Evolutionary conservation across 2,888 invertebrate species (phyloP), one percentile per base, ranked within the genome.

Genomic region (Drosophila rellima): DNA sequence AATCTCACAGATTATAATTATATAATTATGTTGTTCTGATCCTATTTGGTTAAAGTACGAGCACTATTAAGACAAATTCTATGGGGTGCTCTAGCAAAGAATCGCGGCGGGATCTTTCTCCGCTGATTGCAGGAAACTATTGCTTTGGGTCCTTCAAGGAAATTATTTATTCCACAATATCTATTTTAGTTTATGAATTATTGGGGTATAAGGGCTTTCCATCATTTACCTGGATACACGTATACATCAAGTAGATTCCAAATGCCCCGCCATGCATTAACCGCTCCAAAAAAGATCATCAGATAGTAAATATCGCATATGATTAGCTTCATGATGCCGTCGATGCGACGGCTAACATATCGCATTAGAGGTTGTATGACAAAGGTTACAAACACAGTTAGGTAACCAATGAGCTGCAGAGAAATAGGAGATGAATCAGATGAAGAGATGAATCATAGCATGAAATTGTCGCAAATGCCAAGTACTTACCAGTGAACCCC

Each of bases 181-280:
- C 1, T 26, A 4, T 26, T 26, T 7, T 26, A 26, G 6, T 26
- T 26, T 7, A 26, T 0, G 7, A 7, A 26, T 26, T 26, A 26
- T 26, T 26, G 7, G 7, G 6, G 37, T 15, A 51, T 15, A 15
- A 15, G 7, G 15, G 11, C 7, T 7, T n/a, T 15, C 6, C 10
- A 26, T n/a, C 0, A 15, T 8, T 52, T 52, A 96, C 96, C 95
- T 92, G 96, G 96, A 78, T 96, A 94, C 72, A 97, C 94, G 92
- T 96, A 96, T 37, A 96, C 93, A 92, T 97, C 96, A 23, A 97
- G 93, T 62, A 96, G 92, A 72, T 95, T 95, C 97, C 97, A 97
- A 61, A 97, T 94, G 13, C 97, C 97, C 47, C 97, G 94, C 97
- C 97, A 97, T 11, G 97, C 96, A 91, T 97, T 97, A 56, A 97